A percentile compares a stretch with the other conserved stretches of the same genome.
phyloP scores from a whole-genome alignment of 2,797 vertebrate genomes.

The Periparus ater region DNA sequence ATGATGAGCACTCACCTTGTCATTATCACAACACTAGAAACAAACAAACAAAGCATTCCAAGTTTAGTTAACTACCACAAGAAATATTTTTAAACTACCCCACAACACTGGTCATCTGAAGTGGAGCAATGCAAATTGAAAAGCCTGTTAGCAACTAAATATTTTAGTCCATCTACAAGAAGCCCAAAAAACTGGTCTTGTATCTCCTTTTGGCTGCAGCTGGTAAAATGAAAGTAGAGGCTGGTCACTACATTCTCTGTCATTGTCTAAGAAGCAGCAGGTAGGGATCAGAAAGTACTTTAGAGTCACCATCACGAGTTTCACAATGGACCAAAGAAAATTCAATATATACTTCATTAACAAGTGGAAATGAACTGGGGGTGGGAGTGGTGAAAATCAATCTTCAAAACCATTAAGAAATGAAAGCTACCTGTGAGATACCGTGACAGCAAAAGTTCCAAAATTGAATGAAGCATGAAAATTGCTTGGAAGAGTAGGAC shows the following conservation, averaged over 20 bases:
- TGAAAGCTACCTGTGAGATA: conserved; percentile 19
- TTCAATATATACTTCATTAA: not conserved
- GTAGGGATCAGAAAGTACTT: not conserved
- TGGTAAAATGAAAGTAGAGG: not conserved
- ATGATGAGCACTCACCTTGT: not conserved
- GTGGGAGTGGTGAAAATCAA: not conserved
- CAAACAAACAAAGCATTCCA: not conserved
- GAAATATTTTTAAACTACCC: not conserved
- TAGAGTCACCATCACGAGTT: not conserved
- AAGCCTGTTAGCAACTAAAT: not conserved
- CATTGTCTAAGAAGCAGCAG: not conserved
- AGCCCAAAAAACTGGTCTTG: not conserved
- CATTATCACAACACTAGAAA: not conserved
- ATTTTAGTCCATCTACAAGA: not conserved
- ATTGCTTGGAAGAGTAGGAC: conserved; percentile 25
- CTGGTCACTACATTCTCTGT: not conserved
- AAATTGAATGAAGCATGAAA: conserved; percentile 36
- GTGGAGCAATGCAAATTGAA: not conserved
- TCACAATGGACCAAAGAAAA: not conserved
- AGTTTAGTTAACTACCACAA: not conserved
- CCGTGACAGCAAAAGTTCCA: conserved; percentile 3
- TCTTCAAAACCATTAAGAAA: conserved; percentile 28
- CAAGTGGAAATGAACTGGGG: not conserved
- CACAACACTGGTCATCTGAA: not conserved
- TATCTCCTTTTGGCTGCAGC: not conserved